phyloP scores from a whole-genome alignment of 2,113 vertebrate genomes.

The Fukomys damarensis region DNA sequence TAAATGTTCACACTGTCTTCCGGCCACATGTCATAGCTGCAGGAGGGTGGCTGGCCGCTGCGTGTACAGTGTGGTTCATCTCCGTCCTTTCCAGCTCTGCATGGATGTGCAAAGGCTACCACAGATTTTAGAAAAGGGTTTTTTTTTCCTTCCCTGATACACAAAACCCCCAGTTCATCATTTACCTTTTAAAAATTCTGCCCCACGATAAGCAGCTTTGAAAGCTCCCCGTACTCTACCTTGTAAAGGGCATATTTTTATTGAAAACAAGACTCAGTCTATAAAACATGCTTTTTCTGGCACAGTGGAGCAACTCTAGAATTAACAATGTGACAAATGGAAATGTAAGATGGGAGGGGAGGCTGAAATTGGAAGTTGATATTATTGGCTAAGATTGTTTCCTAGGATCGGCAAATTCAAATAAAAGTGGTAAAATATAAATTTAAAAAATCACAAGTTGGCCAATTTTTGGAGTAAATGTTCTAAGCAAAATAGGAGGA shows the following conservation, averaged over 20 bases:
- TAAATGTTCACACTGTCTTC: neutral
- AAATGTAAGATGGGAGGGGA: fast-evolving
- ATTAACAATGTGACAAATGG: neutral
- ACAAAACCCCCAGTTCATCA: fast-evolving
- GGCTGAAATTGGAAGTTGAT: neutral
- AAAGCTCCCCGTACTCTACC: no score
- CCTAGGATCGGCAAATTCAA: neutral
- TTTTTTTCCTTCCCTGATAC: neutral
- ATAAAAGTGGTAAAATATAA: neutral
- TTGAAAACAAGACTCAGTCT: neutral
- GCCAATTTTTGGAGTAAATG: neutral
- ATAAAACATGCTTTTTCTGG: neutral
- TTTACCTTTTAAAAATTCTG: neutral
- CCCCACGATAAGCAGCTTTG: neutral
- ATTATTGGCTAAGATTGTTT: neutral
- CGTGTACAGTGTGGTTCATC: fast-evolving
- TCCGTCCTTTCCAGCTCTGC: fast-evolving
- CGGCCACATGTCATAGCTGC: neutral
- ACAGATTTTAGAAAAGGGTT: neutral
- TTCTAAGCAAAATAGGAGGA: neutral
- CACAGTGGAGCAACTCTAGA: neutral
- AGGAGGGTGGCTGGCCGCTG: neutral
- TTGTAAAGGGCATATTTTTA: neutral
- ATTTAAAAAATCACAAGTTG: neutral
- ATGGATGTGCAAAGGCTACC: fast-evolving